Percentiles rank a stretch among this genome's conserved stretches.
phyloP scores from a whole-genome alignment of 2,797 vertebrate genomes.

The Melanotaenia pygmaea region DNA sequence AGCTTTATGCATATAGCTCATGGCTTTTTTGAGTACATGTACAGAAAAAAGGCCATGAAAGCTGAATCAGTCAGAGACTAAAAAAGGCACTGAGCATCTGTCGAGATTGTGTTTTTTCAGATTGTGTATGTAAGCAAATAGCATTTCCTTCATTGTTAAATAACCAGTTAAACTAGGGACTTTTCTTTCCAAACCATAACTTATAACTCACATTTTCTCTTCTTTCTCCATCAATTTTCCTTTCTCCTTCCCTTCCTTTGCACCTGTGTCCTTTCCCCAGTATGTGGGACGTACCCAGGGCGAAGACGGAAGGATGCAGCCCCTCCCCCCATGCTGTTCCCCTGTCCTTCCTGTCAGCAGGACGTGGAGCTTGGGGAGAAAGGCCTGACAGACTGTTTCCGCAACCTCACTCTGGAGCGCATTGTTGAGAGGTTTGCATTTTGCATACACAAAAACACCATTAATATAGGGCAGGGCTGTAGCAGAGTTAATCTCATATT shows the following conservation, averaged over 20 bases:
- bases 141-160: constrained; percentile 9
- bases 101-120: constrained; percentile 34
- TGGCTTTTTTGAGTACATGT: constrained; percentile 36
- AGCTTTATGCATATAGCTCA: constrained; percentile 27
- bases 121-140: constrained; percentile 31
- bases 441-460: constrained; percentile 29
- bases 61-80: constrained; percentile 12
- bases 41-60: constrained; percentile 20
- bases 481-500: constrained; percentile 3
- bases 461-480: neutral
- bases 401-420: constrained; percentile 96
- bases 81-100: constrained; percentile 30
- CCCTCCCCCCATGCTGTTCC: constrained; percentile 88
- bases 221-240: neutral
- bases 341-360: constrained; percentile 90
- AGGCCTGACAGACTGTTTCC: constrained; percentile 91
- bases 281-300: constrained; percentile 93
- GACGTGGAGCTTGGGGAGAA: constrained; percentile 94
- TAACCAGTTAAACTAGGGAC: neutral
- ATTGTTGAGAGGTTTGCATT: constrained; percentile 89
- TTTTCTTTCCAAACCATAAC: neutral
- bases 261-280: constrained; percentile 71
- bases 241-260: constrained; percentile 11
- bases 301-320: constrained; percentile 86
- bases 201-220: neutral